Evolutionary conservation across 1,140 invertebrate genomes (phyloP).

Genomic region (Conus ventricosus): DNA sequence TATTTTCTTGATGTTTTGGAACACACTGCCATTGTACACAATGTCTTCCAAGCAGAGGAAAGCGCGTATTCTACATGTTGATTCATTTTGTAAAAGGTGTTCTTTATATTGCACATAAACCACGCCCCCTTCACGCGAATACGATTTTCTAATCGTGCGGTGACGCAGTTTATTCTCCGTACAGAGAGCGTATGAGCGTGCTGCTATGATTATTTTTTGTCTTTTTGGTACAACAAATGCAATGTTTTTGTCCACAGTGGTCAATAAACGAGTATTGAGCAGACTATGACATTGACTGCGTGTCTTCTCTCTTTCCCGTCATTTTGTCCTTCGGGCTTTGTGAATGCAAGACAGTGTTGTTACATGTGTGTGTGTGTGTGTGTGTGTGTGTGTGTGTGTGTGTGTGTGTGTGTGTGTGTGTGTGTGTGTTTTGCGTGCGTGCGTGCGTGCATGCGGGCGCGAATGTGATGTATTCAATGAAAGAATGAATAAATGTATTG

Average conservation of each 20-base stretch:
- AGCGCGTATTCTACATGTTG: neutral
- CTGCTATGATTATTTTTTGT: too few species aligned
- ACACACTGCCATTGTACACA: neutral
- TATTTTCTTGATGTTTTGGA: neutral
- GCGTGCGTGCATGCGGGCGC: neutral
- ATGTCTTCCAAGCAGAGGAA: neutral
- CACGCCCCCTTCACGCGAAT: too few species aligned
- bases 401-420: neutral
- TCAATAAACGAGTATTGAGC: neutral
- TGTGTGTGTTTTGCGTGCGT: neutral
- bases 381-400: neutral
- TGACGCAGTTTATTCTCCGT: too few species aligned
- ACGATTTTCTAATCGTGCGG: too few species aligned
- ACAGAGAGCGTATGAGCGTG: too few species aligned
- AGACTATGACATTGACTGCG: neutral
- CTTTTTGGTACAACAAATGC: neutral
- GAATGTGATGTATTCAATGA: neutral
- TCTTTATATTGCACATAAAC: too few species aligned
- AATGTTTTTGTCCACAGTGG: neutral
- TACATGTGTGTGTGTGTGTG: neutral
- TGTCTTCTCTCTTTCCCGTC: neutral
- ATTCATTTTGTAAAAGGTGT: too few species aligned
- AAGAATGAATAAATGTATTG: too few species aligned
- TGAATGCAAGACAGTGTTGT: too few species aligned
- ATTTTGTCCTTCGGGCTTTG: too few species aligned